Percentiles rank a stretch among this genome's conserved stretches.
Evolutionary conservation across 2,888 invertebrate genomes (phyloP).

Genomic region (Apocheima hispidaria): DNA sequence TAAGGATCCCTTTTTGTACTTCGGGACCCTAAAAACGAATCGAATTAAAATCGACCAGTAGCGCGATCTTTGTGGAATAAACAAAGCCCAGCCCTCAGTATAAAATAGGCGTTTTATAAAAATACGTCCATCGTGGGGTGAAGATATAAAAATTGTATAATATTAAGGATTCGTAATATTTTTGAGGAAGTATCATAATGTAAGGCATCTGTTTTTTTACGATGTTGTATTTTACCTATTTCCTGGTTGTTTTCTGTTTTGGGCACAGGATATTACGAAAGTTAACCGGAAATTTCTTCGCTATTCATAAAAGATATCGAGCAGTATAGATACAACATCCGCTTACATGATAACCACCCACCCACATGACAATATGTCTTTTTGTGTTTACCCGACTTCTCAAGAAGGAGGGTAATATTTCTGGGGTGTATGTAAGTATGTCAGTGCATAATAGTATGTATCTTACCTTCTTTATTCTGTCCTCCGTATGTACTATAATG

Average conservation of each 20-base stretch:
- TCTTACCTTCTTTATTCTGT: too few relatives aligned
- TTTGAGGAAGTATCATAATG: slow-evolving; percentile 6
- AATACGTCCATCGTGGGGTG: not conserved
- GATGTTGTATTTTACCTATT: slow-evolving; percentile 21
- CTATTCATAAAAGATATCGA: slow-evolving; percentile 4
- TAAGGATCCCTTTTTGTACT: too few relatives aligned
- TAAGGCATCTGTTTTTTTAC: slow-evolving; percentile 23
- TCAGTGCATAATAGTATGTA: too few relatives aligned
- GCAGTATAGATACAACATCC: not conserved
- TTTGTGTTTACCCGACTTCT: not conserved
- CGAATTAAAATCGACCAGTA: too few relatives aligned
- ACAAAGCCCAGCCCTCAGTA: not conserved
- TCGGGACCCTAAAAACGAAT: too few relatives aligned
- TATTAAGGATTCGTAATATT: slow-evolving; percentile 20
- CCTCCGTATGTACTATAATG: too few relatives aligned
- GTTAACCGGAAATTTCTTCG: slow-evolving; percentile 4
- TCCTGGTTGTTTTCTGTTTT: slow-evolving; percentile 7
- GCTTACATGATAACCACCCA: not conserved
- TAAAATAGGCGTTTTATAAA: not conserved
- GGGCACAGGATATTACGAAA: slow-evolving; percentile 17
- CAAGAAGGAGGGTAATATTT: not conserved
- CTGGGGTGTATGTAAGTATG: not conserved
- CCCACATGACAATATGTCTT: not conserved
- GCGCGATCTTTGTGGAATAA: too few relatives aligned
- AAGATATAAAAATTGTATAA: slow-evolving; percentile 16